Percentiles rank a stretch among this genome's conserved stretches.
Conservation (phyloP, 2,113 vertebrate genomes). For the Zosterops pallidus region DNA sequence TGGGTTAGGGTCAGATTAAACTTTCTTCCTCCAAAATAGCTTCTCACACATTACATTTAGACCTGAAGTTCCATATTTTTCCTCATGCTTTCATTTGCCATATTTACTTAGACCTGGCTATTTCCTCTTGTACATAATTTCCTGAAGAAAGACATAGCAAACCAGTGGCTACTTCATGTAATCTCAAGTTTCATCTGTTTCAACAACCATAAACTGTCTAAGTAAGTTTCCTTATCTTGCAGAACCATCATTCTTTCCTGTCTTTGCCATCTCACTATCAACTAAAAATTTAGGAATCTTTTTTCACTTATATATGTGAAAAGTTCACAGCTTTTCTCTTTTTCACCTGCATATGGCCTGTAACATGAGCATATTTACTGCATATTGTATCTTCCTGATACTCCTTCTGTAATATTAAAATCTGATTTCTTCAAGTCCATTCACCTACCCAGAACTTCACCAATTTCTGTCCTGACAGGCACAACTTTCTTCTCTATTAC, state of each 20-base stretch:
- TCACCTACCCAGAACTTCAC: neutral
- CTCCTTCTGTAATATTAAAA: neutral
- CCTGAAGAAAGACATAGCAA: conserved; percentile 17
- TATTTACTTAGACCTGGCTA: conserved; percentile 30
- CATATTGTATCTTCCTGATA: neutral
- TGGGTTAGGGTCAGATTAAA: neutral
- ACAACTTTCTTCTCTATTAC: neutral
- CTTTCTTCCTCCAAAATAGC: conserved; percentile 9
- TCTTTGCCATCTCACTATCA: neutral
- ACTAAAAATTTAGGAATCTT: neutral
- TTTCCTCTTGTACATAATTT: conserved; percentile 42
- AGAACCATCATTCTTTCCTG: neutral
- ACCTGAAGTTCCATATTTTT: conserved; percentile 9
- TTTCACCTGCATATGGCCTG: neutral
- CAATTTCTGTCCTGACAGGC: neutral
- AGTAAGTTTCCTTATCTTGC: neutral
- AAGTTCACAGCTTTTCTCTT: neutral
- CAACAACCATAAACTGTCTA: neutral
- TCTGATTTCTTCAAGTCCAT: neutral
- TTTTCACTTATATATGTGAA: neutral
- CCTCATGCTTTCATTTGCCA: neutral
- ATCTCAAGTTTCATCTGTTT: neutral
- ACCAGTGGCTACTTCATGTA: neutral
- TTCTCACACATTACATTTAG: conserved; percentile 22
- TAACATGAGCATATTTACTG: neutral